Conservation (phyloP, 2,888 invertebrate species). For the Acrocyrtus sp. region DNA sequence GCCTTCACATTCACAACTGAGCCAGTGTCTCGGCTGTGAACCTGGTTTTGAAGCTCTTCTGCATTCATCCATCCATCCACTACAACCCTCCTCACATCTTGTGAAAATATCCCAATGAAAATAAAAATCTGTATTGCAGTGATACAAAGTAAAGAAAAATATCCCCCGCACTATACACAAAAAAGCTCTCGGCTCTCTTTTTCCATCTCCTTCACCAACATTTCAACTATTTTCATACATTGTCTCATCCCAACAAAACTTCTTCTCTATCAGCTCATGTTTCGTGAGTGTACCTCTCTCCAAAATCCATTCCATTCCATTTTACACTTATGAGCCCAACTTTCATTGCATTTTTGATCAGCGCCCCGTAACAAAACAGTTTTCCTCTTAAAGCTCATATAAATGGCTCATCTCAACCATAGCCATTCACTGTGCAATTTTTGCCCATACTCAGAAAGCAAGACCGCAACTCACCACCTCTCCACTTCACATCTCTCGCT, state of each 20-base stretch:
- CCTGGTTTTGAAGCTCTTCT: conserved; percentile 24
- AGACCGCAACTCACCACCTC: background rate
- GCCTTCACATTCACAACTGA: conserved; percentile 49
- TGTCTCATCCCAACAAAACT: background rate
- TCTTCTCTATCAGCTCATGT: no score
- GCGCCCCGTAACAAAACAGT: conserved; percentile 47
- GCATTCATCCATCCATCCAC: background rate
- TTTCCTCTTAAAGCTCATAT: conserved; percentile 25
- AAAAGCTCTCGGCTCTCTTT: background rate
- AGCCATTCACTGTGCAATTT: no score
- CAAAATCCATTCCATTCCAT: background rate
- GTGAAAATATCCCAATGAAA: no score
- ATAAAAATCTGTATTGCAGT: no score
- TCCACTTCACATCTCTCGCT: background rate
- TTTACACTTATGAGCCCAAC: background rate
- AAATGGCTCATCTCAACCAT: background rate
- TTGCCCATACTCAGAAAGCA: background rate
- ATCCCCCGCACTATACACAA: background rate
- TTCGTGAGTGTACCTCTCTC: background rate
- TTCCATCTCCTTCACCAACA: conserved; percentile 1
- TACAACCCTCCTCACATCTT: background rate
- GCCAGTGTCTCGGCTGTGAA: conserved; percentile 46
- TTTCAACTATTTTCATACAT: conserved; percentile 18
- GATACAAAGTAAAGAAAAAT: background rate
- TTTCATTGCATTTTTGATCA: conserved; percentile 45